Evolutionary conservation across 2,797 vertebrate species (phyloP).

Genomic region (Sebastes trivittatus): DNA sequence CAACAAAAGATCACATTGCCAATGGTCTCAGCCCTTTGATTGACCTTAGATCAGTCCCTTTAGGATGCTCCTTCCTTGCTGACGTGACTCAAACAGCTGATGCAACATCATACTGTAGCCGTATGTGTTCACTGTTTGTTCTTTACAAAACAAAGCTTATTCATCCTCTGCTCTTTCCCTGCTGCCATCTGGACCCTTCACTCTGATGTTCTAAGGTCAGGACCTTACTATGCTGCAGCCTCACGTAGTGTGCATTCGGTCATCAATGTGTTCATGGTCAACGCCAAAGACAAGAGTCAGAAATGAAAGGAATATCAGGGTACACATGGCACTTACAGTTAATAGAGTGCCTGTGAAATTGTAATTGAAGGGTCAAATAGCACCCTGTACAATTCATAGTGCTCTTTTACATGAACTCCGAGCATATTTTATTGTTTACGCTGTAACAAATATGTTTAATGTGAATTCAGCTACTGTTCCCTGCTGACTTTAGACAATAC

Average conservation of each 20-base stretch:
- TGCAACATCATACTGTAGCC: background rate
- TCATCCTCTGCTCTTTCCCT: slow-evolving; percentile 3
- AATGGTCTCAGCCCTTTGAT: background rate
- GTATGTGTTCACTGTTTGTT: slow-evolving; percentile 3
- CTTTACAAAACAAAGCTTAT: background rate
- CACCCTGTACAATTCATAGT: background rate
- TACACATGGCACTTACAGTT: background rate
- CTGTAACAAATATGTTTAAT: background rate
- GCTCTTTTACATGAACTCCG: background rate
- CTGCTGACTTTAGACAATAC: background rate
- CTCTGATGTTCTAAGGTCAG: background rate
- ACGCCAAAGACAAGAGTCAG: background rate
- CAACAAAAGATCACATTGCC: background rate
- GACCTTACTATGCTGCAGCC: slow-evolving; percentile 13
- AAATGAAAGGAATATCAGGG: background rate
- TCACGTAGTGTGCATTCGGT: background rate
- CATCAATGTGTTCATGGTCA: slow-evolving; percentile 6
- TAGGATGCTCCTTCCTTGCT: background rate
- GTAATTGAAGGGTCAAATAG: background rate
- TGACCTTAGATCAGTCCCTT: background rate
- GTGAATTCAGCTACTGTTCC: background rate
- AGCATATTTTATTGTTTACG: background rate
- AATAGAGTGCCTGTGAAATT: background rate
- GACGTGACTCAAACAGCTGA: slow-evolving; percentile 9
- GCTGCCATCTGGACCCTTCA: slow-evolving; percentile 11